phyloP scores from a whole-genome alignment of 1,140 invertebrate species.

The Drosophila aff. region DNA sequence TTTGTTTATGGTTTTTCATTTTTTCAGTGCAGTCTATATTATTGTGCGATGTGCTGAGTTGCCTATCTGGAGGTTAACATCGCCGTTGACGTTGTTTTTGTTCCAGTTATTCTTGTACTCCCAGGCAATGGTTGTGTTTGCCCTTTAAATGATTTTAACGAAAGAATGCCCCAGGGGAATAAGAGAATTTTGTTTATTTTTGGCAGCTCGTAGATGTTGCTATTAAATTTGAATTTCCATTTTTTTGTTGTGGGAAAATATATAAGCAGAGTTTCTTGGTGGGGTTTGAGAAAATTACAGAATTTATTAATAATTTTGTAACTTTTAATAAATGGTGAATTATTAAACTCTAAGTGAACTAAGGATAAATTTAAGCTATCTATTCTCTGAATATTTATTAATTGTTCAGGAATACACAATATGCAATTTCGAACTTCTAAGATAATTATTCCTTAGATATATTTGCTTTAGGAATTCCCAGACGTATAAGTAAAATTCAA shows the following conservation, averaged over 20 bases:
- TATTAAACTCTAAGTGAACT: too few species aligned
- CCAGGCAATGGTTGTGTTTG: constrained; percentile 28
- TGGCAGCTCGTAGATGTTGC: background rate
- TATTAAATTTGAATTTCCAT: constrained; percentile 18
- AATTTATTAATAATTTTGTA: background rate
- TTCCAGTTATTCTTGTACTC: constrained; percentile 6
- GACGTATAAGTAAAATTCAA: background rate
- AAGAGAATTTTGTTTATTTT: constrained; percentile 23
- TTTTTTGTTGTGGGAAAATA: background rate
- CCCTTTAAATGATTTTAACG: constrained; percentile 35
- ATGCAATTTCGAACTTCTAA: background rate
- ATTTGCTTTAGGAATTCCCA: background rate
- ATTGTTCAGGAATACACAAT: background rate
- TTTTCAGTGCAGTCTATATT: background rate
- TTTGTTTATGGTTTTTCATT: background rate
- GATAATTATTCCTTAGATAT: background rate
- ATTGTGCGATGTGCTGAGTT: constrained; percentile 14
- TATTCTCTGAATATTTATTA: background rate
- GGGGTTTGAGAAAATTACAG: background rate
- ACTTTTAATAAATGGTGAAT: background rate
- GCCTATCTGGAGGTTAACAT: constrained; percentile 39
- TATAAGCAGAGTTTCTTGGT: background rate
- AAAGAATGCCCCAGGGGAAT: constrained; percentile 1
- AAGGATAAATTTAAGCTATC: background rate
- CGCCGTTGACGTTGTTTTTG: constrained; percentile 30